These are phyloP conservation scores for Torymus tubicola DNA, from an alignment of 2,888 invertebrate species.

Conservation along the genomic window DNA sequence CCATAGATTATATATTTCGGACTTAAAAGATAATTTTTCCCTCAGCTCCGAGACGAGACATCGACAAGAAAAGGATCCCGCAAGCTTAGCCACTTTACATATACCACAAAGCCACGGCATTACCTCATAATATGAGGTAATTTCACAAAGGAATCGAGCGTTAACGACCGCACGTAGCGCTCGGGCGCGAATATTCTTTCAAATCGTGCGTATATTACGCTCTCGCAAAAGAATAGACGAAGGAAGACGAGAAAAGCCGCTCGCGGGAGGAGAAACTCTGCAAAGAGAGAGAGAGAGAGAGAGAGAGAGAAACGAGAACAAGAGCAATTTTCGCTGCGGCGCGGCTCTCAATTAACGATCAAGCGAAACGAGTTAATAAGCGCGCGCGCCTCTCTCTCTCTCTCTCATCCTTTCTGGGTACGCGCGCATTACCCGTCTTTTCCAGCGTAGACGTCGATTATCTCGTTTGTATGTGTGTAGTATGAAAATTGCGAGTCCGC, in stretches of 20 bases:
- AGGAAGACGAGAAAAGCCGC: not conserved
- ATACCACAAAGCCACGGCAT: too few relatives aligned
- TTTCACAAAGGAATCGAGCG: not conserved
- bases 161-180: not conserved
- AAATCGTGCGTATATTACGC: not conserved
- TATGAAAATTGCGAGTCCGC: constrained; percentile 17
- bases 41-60: too few relatives aligned
- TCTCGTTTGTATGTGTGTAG: constrained; percentile 27
- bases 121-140: not conserved
- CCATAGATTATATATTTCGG: too few relatives aligned
- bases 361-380: constrained; percentile 51
- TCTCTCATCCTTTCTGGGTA: constrained; percentile 23
- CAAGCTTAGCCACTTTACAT: too few relatives aligned
- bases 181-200: constrained; percentile 2
- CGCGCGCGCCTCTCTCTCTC: constrained; percentile 1
- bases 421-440: constrained; percentile 12
- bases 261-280: not conserved
- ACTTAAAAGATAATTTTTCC: too few relatives aligned
- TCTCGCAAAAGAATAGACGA: not conserved
- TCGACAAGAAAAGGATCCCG: too few relatives aligned
- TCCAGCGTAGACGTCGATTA: constrained; percentile 35
- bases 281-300: not conserved
- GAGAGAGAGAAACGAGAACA: constrained; percentile 4
- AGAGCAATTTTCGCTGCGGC: constrained; percentile 60
- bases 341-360: constrained; percentile 46